Conservation (phyloP, 2,888 invertebrate genomes). For the Bembecia ichneumoniformis region DNA sequence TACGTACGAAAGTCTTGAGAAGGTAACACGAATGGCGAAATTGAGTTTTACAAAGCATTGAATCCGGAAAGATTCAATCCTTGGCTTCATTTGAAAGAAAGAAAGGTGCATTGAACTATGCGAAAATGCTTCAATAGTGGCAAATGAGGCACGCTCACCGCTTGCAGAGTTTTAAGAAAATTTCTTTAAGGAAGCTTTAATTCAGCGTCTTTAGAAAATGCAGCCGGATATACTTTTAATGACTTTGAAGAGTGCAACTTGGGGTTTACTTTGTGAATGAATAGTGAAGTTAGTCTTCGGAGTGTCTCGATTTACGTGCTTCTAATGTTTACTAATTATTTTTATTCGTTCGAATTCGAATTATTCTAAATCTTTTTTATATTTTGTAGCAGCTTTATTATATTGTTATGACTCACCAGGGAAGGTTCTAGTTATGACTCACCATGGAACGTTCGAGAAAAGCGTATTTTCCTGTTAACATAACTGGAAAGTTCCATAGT, state of each 20-base stretch:
- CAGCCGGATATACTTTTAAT: conserved; percentile 69
- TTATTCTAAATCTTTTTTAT: too few relatives aligned
- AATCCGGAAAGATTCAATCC: conserved; percentile 39
- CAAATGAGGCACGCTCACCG: conserved; percentile 63
- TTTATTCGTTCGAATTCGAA: neutral
- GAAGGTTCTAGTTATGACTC: too few relatives aligned
- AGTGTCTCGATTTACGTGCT: neutral
- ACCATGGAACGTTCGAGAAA: too few relatives aligned
- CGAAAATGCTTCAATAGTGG: conserved; percentile 55
- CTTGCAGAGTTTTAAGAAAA: conserved; percentile 56
- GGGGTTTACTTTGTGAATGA: conserved; percentile 61
- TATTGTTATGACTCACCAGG: too few relatives aligned
- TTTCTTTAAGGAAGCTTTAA: conserved; percentile 60
- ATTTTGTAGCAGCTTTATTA: too few relatives aligned
- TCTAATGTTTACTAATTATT: neutral
- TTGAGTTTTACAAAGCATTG: conserved; percentile 26
- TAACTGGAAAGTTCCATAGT: too few relatives aligned
- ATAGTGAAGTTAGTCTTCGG: conserved; percentile 30
- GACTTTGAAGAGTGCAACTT: conserved; percentile 63
- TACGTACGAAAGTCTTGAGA: neutral
- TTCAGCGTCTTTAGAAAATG: conserved; percentile 67
- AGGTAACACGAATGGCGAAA: conserved; percentile 10
- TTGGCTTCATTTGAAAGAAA: conserved; percentile 45
- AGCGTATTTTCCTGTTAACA: too few relatives aligned
- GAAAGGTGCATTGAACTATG: conserved; percentile 44